A percentile compares a stretch with the other conserved stretches of the same genome.
These are phyloP conservation scores for Pyrgilauda ruficollis DNA, from an alignment of 2,113 vertebrate species.

Conservation along the genomic window DNA sequence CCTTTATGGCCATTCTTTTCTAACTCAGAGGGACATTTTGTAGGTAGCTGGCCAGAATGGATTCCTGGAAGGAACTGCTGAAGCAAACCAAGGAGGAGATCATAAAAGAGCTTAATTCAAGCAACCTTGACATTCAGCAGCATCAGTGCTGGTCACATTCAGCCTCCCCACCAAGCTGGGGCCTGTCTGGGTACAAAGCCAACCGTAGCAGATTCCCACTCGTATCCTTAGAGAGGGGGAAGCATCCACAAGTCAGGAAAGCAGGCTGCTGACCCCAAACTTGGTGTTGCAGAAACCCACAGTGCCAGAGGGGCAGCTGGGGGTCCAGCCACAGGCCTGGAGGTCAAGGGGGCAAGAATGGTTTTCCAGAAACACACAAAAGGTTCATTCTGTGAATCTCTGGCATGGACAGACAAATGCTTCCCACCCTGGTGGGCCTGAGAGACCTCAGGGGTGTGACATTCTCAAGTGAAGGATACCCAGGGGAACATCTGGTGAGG, in stretches of 20 bases:
- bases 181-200: slow-evolving; percentile 21
- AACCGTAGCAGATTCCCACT: slow-evolving; percentile 26
- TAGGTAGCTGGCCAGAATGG: not conserved
- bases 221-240: not conserved
- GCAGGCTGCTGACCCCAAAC: not conserved
- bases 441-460: not conserved
- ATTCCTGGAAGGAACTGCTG: not conserved
- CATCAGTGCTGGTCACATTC: not conserved
- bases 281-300: not conserved
- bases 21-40: not conserved
- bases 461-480: not conserved
- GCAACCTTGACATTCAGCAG: not conserved
- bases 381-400: not conserved
- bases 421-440: not conserved
- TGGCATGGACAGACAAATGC: not conserved
- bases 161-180: not conserved
- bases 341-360: not conserved
- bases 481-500: not conserved
- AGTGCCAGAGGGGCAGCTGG: not conserved
- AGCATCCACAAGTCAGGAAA: not conserved
- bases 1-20: not conserved
- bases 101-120: not conserved
- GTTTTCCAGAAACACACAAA: not conserved
- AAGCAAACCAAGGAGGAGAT: not conserved
- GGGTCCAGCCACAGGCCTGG: not conserved